Conservation (phyloP, 1,140 invertebrate genomes). For the Heterodera schachtii region DNA sequence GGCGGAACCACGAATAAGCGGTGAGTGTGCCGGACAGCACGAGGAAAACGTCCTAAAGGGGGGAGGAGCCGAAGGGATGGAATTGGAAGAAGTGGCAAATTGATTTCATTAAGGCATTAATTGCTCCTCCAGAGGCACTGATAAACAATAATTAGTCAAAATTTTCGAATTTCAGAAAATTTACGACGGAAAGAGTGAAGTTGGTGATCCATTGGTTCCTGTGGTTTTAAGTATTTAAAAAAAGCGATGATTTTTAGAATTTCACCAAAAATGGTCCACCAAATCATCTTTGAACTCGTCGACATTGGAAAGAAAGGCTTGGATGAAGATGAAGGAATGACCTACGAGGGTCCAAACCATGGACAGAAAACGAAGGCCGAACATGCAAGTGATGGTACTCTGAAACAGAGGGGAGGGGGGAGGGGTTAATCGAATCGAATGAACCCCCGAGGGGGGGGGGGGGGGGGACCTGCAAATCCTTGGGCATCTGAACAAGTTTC, state of each 20-base stretch:
- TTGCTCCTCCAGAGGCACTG: no score
- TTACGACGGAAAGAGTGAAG: slow-evolving; percentile 57
- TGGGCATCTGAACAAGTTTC: slow-evolving; percentile 62
- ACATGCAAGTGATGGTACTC: slow-evolving; percentile 64
- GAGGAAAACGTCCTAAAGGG: slow-evolving; percentile 54
- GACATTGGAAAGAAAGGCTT: slow-evolving; percentile 63
- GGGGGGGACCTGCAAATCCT: slow-evolving; percentile 44
- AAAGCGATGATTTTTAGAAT: background rate
- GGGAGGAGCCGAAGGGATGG: no score
- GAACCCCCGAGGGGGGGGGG: no score
- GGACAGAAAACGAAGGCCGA: slow-evolving; percentile 60
- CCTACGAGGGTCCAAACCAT: slow-evolving; percentile 65
- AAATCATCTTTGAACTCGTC: slow-evolving; percentile 63
- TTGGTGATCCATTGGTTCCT: slow-evolving; percentile 65
- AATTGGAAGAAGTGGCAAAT: no score
- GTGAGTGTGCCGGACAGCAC: slow-evolving; percentile 58
- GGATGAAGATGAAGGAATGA: slow-evolving; percentile 66
- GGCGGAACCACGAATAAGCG: slow-evolving; percentile 62
- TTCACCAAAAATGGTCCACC: slow-evolving; percentile 59
- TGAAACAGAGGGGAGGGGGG: slow-evolving; percentile 10
- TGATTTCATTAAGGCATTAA: no score
- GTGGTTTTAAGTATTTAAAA: background rate
- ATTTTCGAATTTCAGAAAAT: background rate
- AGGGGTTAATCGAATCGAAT: no score
- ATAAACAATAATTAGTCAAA: no score